phyloP scores from a whole-genome alignment of 2,797 vertebrate genomes.

The Heterohyrax brucei region DNA sequence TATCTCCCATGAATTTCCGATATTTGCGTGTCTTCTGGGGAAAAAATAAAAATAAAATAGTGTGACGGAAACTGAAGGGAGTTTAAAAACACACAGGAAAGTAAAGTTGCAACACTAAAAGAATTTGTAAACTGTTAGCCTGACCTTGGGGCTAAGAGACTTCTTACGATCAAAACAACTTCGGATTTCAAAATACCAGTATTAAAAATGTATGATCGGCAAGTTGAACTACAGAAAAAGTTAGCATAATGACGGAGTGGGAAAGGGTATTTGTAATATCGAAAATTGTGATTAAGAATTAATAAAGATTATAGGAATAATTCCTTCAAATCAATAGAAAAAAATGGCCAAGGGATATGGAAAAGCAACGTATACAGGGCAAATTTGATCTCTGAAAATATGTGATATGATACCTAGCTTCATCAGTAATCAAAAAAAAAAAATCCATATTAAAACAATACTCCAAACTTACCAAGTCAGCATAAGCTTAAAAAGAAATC shows the following conservation, averaged over 20 bases:
- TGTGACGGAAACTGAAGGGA: neutral
- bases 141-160: neutral
- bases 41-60: neutral
- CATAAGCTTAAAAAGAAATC: slow-evolving; percentile 32
- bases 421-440: neutral
- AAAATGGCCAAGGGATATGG: neutral
- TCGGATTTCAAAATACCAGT: neutral
- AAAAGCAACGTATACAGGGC: neutral
- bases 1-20: neutral
- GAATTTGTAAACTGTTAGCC: neutral
- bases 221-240: neutral
- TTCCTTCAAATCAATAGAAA: neutral
- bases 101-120: neutral
- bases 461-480: neutral
- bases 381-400: neutral
- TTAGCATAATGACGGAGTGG: neutral
- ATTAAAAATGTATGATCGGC: neutral
- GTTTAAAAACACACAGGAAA: slow-evolving; percentile 2
- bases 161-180: neutral
- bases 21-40: neutral
- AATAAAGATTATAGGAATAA: neutral
- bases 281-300: slow-evolving; percentile 31
- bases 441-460: neutral
- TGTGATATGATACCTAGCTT: neutral
- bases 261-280: neutral